These are phyloP conservation scores for Phylloscopus trochiloides DNA, from an alignment of 2,113 vertebrate genomes.

Conservation along the genomic window DNA sequence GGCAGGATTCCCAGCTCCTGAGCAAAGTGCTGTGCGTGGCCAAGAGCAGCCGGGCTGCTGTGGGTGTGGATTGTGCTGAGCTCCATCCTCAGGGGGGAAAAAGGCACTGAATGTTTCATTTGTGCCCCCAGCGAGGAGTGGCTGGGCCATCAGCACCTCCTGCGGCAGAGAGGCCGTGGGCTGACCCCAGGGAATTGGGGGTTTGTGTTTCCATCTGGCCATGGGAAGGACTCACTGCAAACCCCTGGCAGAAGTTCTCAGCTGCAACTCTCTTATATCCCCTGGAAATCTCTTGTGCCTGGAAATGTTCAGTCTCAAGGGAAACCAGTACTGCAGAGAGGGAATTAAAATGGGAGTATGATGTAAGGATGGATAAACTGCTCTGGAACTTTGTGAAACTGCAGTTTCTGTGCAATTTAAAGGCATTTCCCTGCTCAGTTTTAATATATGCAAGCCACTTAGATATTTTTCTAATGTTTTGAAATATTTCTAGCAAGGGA, in stretches of 20 bases:
- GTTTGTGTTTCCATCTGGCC: background rate
- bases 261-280: rapidly evolving
- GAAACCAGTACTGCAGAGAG: background rate
- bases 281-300: background rate
- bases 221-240: background rate
- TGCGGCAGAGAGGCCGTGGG: background rate
- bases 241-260: background rate
- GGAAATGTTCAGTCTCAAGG: background rate
- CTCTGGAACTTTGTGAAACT: background rate
- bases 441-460: background rate
- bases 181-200: background rate
- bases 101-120: background rate
- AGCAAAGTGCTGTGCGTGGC: background rate
- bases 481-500: background rate
- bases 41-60: background rate
- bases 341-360: background rate
- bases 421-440: background rate
- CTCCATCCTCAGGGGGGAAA: background rate
- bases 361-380: background rate
- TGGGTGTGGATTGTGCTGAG: background rate
- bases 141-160: background rate
- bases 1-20: rapidly evolving
- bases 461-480: background rate
- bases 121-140: background rate
- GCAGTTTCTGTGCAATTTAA: background rate